These are phyloP conservation scores for Xyrauchen texanus DNA, from an alignment of 2,113 vertebrate species.

Conservation along the genomic window DNA sequence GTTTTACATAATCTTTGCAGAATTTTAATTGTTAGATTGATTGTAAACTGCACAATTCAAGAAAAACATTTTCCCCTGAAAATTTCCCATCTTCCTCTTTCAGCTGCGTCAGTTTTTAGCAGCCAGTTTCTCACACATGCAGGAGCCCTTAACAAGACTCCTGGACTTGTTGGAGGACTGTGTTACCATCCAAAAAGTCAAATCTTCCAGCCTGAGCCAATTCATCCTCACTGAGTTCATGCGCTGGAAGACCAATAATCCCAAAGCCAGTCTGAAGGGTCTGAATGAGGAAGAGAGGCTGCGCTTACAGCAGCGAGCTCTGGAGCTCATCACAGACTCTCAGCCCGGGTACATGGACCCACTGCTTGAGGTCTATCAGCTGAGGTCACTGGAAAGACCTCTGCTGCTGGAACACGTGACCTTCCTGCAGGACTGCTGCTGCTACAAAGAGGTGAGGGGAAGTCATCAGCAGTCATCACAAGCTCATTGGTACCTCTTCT, in stretches of 20 bases:
- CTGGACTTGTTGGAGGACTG: slow-evolving; percentile 70
- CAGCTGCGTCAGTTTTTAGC: slow-evolving; percentile 63
- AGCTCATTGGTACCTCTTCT: not conserved
- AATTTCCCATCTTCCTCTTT: not conserved
- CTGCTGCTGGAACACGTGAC: slow-evolving; percentile 58
- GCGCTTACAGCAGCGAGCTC: slow-evolving; percentile 64
- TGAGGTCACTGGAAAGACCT: slow-evolving; percentile 62
- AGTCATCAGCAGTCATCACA: not conserved
- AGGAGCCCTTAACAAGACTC: slow-evolving; percentile 65
- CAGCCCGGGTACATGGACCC: slow-evolving; percentile 61
- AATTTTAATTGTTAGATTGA: too few species aligned
- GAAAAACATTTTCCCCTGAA: not conserved
- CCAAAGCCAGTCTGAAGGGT: slow-evolving; percentile 62
- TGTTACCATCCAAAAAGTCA: slow-evolving; percentile 64
- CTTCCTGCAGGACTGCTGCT: slow-evolving; percentile 56
- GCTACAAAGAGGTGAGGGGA: slow-evolving; percentile 68
- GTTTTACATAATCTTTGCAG: too few species aligned
- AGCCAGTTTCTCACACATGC: slow-evolving; percentile 69
- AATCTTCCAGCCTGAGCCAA: slow-evolving; percentile 61
- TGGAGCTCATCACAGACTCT: slow-evolving; percentile 61
- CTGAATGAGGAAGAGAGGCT: slow-evolving; percentile 49
- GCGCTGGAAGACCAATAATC: slow-evolving; percentile 64
- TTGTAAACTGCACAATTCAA: too few species aligned
- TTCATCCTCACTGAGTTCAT: slow-evolving; percentile 71
- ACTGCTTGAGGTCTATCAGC: slow-evolving; percentile 69